A percentile compares a stretch with the other conserved stretches of the same genome.
phyloP scores from a whole-genome alignment of 2,888 invertebrate genomes.

The Nomada goodeniana region DNA sequence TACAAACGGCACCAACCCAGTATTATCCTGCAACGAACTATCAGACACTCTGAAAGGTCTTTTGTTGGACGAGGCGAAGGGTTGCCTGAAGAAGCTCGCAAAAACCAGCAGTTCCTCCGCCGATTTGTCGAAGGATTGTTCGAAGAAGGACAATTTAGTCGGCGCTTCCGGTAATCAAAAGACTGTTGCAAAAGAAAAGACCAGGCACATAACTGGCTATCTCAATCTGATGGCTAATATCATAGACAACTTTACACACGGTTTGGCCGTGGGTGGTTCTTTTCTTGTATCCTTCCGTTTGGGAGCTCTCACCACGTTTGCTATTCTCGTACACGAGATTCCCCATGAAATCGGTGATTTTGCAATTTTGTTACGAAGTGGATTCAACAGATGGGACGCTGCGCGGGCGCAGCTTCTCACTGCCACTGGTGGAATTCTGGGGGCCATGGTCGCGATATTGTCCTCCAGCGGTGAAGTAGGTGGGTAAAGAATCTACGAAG shows the following conservation, averaged over 20 bases:
- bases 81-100: constrained; percentile 57
- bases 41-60: constrained; percentile 27
- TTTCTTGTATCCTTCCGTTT: constrained; percentile 96
- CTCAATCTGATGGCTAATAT: constrained; percentile 98
- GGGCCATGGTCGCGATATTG: constrained; percentile 93
- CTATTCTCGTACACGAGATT: constrained; percentile 96
- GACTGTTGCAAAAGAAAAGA: constrained; percentile 57
- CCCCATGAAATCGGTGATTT: constrained; percentile 99
- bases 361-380: constrained; percentile 96
- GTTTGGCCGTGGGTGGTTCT: constrained; percentile 98
- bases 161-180: not conserved
- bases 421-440: constrained; percentile 94
- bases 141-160: constrained; percentile 51
- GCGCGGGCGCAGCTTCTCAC: constrained; percentile 97
- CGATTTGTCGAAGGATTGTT: constrained; percentile 12
- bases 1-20: constrained; percentile 42
- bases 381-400: constrained; percentile 97
- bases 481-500: constrained; percentile 80
- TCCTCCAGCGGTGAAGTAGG: constrained; percentile 94
- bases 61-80: constrained; percentile 40
- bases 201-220: constrained; percentile 90
- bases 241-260: constrained; percentile 99
- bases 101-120: constrained; percentile 51
- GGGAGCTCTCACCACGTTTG: constrained; percentile 96
- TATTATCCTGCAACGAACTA: constrained; percentile 39